Evolutionary conservation across 1,140 invertebrate genomes (phyloP).

Genomic region (Euwallacea fornicatus): DNA sequence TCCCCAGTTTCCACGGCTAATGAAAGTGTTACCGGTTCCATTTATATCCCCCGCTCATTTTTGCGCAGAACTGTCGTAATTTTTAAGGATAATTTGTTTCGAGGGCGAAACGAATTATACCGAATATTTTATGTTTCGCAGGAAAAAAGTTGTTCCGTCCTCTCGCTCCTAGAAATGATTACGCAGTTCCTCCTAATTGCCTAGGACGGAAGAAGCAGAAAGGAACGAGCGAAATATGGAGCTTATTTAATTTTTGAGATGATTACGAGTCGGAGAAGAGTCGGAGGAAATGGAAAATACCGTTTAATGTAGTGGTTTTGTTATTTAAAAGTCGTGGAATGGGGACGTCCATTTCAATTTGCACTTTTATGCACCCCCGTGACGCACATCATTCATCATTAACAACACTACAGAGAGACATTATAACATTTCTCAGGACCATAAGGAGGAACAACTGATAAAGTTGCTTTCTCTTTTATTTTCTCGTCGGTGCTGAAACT

Average conservation of each 20-base stretch:
- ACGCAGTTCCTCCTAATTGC: constrained; percentile 24
- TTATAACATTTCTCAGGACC: too few species aligned
- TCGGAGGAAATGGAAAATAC: too few species aligned
- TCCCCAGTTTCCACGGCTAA: constrained; percentile 34
- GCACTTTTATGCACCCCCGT: too few species aligned
- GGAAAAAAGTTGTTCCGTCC: constrained; percentile 34
- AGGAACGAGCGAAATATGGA: constrained; percentile 7
- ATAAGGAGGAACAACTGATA: constrained; percentile 23
- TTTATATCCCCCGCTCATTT: constrained; percentile 35
- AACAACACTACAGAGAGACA: too few species aligned
- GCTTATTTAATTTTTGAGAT: constrained; percentile 9
- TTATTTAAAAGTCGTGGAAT: too few species aligned
- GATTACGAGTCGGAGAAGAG: neutral
- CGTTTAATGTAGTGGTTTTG: too few species aligned
- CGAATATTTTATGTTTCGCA: constrained; percentile 34
- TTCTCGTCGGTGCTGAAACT: constrained; percentile 33
- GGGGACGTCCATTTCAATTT: too few species aligned
- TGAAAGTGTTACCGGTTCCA: constrained; percentile 40
- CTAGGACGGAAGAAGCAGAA: constrained; percentile 1
- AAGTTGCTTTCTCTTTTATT: constrained; percentile 30
- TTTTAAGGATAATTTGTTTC: constrained; percentile 41
- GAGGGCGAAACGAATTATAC: constrained; percentile 35
- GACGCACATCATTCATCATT: too few species aligned
- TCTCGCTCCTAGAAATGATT: constrained; percentile 19
- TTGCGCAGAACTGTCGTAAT: constrained; percentile 35